phyloP scores from a whole-genome alignment of 1,140 invertebrate genomes.

The Drosophila miranda region DNA sequence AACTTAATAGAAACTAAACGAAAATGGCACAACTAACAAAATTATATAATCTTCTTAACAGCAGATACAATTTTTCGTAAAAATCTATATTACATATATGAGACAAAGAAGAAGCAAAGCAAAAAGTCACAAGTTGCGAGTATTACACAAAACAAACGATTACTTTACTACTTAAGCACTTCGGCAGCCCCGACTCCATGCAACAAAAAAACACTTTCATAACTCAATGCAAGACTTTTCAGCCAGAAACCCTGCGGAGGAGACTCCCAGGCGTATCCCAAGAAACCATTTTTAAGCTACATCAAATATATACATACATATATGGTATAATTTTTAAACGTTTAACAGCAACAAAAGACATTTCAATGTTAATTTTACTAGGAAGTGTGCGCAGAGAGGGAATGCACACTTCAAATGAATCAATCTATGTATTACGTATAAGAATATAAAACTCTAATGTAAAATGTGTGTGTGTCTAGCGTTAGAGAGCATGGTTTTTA shows the following conservation, averaged over 20 bases:
- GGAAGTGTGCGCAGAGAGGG: constrained; percentile 1
- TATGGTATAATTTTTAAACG: constrained; percentile 70
- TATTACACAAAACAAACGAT: constrained; percentile 71
- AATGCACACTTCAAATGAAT: constrained; percentile 43
- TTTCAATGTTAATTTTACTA: constrained; percentile 58
- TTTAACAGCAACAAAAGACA: constrained; percentile 59
- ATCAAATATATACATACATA: constrained; percentile 40
- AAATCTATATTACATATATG: constrained; percentile 46
- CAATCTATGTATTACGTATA: constrained; percentile 59
- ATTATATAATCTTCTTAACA: constrained; percentile 59
- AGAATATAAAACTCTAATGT: constrained; percentile 58
- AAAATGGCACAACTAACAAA: constrained; percentile 34
- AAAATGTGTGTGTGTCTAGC: constrained; percentile 77
- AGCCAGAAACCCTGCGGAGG: constrained; percentile 39
- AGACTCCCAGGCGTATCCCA: constrained; percentile 35
- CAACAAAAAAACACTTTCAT: constrained; percentile 54
- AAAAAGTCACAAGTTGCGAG: constrained; percentile 67
- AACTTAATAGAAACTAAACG: constrained; percentile 16
- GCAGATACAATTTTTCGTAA: constrained; percentile 48
- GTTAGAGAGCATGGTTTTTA: constrained; percentile 76
- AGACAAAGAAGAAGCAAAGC: constrained; percentile 29
- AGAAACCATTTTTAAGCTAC: constrained; percentile 68
- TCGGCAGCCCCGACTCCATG: constrained; percentile 52
- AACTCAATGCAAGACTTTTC: constrained; percentile 76
- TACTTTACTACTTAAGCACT: constrained; percentile 77